Evolutionary conservation across 2,113 vertebrate genomes (phyloP).

Genomic region (Dunckerocampus dactyliophorus): DNA sequence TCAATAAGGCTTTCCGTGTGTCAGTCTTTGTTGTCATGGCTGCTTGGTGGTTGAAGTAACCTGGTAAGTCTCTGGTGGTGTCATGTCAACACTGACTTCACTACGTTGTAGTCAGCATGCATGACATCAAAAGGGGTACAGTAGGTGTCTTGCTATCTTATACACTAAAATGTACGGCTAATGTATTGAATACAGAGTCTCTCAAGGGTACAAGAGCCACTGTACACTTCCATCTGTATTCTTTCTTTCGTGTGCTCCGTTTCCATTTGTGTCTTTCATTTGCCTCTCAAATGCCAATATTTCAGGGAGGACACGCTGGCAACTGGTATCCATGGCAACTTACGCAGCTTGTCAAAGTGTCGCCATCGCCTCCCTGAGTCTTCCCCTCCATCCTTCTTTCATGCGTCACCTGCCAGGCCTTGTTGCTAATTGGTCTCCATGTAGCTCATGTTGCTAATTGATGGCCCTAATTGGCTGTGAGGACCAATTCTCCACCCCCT

Average conservation of each 20-base stretch:
- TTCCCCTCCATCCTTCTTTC: conserved; percentile 8
- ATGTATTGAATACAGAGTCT: too few species aligned
- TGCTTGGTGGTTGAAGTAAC: too few species aligned
- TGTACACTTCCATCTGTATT: too few species aligned
- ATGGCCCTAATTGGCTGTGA: conserved; percentile 56
- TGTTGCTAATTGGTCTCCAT: conserved; percentile 39
- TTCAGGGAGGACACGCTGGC: conserved; percentile 36
- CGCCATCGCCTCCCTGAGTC: conserved; percentile 24
- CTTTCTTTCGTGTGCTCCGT: neutral
- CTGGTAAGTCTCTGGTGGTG: too few species aligned
- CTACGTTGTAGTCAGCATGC: too few species aligned
- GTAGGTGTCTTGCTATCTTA: too few species aligned
- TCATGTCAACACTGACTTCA: too few species aligned
- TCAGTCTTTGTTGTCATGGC: too few species aligned
- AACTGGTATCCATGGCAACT: conserved; percentile 64
- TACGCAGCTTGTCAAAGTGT: conserved; percentile 64
- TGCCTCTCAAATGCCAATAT: conserved; percentile 35
- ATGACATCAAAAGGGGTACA: too few species aligned
- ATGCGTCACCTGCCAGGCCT: conserved; percentile 9
- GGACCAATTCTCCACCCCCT: conserved; percentile 36
- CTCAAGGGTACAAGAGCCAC: too few species aligned
- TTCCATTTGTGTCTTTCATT: conserved; percentile 34
- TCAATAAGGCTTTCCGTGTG: too few species aligned
- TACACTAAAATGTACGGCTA: too few species aligned
- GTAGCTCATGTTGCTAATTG: conserved; percentile 47